Conservation (phyloP, 1,140 invertebrate species). For the Drosophila teissieri region DNA sequence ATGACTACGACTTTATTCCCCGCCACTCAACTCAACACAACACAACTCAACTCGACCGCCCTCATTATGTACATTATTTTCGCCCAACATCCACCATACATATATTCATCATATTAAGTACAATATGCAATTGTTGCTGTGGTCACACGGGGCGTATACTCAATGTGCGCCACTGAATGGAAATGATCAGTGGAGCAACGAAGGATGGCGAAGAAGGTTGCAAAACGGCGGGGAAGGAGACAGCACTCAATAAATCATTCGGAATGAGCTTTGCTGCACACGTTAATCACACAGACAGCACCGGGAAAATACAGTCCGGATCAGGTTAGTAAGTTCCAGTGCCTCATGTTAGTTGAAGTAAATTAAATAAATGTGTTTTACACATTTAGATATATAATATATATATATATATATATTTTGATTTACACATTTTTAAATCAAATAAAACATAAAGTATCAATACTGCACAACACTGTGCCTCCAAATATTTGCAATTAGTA, state of each 20-base stretch:
- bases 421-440: background rate
- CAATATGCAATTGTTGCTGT: constrained; percentile 47
- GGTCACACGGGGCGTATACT: constrained; percentile 42
- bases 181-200: background rate
- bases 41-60: background rate
- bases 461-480: background rate
- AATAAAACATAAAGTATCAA: background rate
- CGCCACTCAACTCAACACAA: background rate
- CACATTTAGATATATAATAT: too few relatives aligned
- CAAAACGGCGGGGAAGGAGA: background rate
- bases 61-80: constrained; percentile 39
- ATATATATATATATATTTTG: too few relatives aligned
- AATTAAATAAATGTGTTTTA: too few relatives aligned
- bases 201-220: background rate
- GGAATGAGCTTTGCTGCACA: constrained; percentile 39
- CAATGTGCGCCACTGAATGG: constrained; percentile 24
- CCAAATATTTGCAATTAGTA: background rate
- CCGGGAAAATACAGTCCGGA: constrained; percentile 7
- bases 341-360: too few relatives aligned
- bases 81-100: background rate
- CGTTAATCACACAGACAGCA: constrained; percentile 38
- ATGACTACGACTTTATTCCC: constrained; percentile 1
- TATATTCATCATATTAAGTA: constrained; percentile 52
- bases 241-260: constrained; percentile 50
- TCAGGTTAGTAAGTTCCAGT: constrained; percentile 3